phyloP scores from a whole-genome alignment of 2,888 invertebrate species.

The Leucophora obtusa region DNA sequence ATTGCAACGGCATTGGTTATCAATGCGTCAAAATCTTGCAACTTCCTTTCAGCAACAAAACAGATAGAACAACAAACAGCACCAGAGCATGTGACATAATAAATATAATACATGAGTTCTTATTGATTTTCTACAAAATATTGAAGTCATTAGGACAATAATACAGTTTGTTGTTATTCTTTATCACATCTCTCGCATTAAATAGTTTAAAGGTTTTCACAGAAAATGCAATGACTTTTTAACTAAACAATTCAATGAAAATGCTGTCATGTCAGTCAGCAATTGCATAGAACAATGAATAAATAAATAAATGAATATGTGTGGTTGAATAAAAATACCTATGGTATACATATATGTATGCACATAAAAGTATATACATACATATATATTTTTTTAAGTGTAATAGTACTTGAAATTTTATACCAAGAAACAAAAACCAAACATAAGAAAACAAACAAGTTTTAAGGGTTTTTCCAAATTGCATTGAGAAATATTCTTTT shows the following conservation, averaged over 20 bases:
- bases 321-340: neutral
- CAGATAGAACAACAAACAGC: conserved; percentile 26
- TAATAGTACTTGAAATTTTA: neutral
- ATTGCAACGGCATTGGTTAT: conserved; percentile 47
- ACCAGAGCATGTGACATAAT: conserved; percentile 32
- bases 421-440: neutral
- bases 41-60: conserved; percentile 45
- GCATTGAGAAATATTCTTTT: neutral
- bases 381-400: neutral
- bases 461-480: conserved; percentile 1
- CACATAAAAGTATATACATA: neutral
- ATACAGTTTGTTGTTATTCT: conserved; percentile 12
- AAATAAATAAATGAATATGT: neutral
- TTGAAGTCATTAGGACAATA: conserved; percentile 61
- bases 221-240: conserved; percentile 54
- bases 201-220: conserved; percentile 16
- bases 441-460: neutral
- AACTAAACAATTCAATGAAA: conserved; percentile 41
- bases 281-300: conserved; percentile 38
- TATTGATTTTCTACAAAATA: conserved; percentile 57
- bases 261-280: conserved; percentile 35
- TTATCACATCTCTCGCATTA: neutral
- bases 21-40: conserved; percentile 62
- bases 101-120: conserved; percentile 18
- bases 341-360: no score